Percentiles rank a stretch among this genome's conserved stretches.
These are phyloP conservation scores for Greenwoodochromis staneri DNA, from an alignment of 2,113 vertebrate genomes.

Conservation along the genomic window DNA sequence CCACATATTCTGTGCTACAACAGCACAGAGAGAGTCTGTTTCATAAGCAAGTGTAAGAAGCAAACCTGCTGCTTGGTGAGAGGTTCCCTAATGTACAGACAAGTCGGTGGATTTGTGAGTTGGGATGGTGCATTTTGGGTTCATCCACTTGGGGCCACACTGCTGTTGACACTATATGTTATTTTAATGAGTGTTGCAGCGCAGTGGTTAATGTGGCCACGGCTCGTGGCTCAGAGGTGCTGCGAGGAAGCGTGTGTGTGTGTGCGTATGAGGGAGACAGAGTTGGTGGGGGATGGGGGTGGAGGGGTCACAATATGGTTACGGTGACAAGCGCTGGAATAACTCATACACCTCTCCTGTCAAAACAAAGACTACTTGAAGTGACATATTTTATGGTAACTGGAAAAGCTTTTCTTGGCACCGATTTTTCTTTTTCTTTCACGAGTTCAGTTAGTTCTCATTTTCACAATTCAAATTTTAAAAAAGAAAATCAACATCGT, in stretches of 20 bases:
- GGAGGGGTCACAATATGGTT: conserved; percentile 33
- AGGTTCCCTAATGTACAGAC: neutral
- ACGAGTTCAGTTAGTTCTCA: neutral
- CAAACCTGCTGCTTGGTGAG: neutral
- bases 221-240: conserved; percentile 34
- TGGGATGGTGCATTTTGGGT: conserved; percentile 27
- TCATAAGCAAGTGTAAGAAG: neutral
- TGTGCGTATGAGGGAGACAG: neutral
- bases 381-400: neutral
- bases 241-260: neutral
- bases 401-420: neutral
- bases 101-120: conserved; percentile 7
- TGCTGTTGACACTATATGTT: conserved; percentile 67
- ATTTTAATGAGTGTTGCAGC: conserved; percentile 68
- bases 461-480: neutral
- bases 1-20: conserved; percentile 18
- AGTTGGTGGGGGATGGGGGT: neutral
- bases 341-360: conserved; percentile 41
- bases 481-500: neutral
- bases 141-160: conserved; percentile 49
- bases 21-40: neutral
- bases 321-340: conserved; percentile 33
- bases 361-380: conserved; percentile 54
- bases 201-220: conserved; percentile 56
- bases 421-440: neutral